These are phyloP conservation scores for Cottoperca gobio DNA, from an alignment of 2,797 vertebrate genomes.

Conservation along the genomic window DNA sequence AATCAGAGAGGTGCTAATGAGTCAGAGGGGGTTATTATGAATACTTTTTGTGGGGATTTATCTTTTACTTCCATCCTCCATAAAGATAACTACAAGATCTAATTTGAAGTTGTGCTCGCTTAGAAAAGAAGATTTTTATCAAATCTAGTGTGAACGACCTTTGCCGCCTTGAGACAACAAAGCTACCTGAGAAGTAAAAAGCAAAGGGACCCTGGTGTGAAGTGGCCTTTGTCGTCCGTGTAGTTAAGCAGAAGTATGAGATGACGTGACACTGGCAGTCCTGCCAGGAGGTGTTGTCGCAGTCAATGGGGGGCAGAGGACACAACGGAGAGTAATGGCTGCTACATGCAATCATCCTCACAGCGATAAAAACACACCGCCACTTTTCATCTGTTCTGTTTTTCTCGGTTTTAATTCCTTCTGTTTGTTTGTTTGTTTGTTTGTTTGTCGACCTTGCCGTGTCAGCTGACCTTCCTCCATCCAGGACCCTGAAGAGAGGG, in stretches of 20 bases:
- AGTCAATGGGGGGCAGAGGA: slow-evolving; percentile 84
- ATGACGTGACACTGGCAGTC: slow-evolving; percentile 76
- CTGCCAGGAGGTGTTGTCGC: slow-evolving; percentile 75
- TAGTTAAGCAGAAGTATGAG: slow-evolving; percentile 71
- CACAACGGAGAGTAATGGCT: slow-evolving; percentile 77
- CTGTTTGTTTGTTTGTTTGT: slow-evolving; percentile 76
- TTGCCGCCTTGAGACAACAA: slow-evolving; percentile 54
- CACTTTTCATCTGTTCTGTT: slow-evolving; percentile 73
- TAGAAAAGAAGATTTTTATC: slow-evolving; percentile 17
- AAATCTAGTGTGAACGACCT: slow-evolving; percentile 57
- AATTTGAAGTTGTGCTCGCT: slow-evolving; percentile 47
- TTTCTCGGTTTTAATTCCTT: slow-evolving; percentile 82
- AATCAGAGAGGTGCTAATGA: background rate
- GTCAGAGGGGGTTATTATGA: background rate
- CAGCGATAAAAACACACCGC: slow-evolving; percentile 62
- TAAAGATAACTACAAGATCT: slow-evolving; percentile 23
- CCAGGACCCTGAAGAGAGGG: slow-evolving; percentile 70
- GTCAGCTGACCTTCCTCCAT: slow-evolving; percentile 84
- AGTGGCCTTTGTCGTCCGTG: slow-evolving; percentile 61
- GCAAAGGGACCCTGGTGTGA: slow-evolving; percentile 55
- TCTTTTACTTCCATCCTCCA: background rate
- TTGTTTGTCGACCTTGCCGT: slow-evolving; percentile 86
- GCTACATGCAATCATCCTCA: slow-evolving; percentile 74
- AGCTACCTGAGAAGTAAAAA: slow-evolving; percentile 40
- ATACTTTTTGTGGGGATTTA: slow-evolving; percentile 15